Base-by-base conservation (phyloP, 2,797 vertebrate genomes). In the Sebastes goodei region DNA sequence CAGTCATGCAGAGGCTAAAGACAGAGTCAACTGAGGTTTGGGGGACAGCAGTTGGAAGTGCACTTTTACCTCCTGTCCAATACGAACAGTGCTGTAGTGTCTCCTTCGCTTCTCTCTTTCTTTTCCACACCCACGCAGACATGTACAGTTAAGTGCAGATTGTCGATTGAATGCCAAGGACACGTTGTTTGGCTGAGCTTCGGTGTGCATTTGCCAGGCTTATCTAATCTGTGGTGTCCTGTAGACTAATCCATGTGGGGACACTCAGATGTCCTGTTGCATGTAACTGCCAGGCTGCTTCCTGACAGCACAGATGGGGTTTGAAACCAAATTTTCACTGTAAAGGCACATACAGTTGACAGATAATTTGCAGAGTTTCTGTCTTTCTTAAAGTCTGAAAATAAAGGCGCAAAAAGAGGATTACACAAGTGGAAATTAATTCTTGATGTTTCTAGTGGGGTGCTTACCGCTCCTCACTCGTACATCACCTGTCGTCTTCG, bases 201-300 rank as follows among this genome's bases (percentile, higher is more conserved):
- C 65, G 52, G 74, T 1, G 68, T 32, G 2, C 49, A 29, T 76
- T 62, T 83, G 77, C 53, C 78, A 74, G 46, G 12, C 64, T 84
- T 85, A 89, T 93, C 89, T 92, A 80, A 89, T 89, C 89, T 76
- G 4, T 1, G 0, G 55, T 49, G 71, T 27, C 2, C 71, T 62
- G 63, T 20, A 35, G 46, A 70, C n/a, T 61, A 30, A 80, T 80
- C 80, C 80, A 65, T 12, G 25, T 15, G 53, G 21, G 12, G 65
- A 76, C 72, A 69, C 80, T 80, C 67, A 46, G 56, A 80, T 68
- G 84, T 86, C 60, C 75, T 61, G 81, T 83, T 76, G 74, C 25
- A 71, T 33, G 29, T 35, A 23, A 53, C 68, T 76, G 46, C 14
- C 59, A 68, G 68, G 23, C 32, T n/a, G 17, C 52, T 68, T 15